Percentiles rank a stretch among this genome's conserved stretches.
Evolutionary conservation across 1,140 invertebrate species (phyloP).

Genomic region (Aphelinus atriplicis): DNA sequence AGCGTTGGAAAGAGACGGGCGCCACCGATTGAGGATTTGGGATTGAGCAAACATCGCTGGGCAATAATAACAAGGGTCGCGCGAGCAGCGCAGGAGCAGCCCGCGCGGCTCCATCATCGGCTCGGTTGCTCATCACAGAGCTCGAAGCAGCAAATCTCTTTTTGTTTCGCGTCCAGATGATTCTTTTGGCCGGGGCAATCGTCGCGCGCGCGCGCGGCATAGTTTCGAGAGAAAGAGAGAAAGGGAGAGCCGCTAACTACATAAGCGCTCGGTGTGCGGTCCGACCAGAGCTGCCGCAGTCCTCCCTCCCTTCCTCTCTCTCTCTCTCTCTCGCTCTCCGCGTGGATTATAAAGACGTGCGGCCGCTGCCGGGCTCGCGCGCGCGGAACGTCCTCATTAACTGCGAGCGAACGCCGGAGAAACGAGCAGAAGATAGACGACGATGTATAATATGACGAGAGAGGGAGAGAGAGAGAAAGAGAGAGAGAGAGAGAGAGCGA

Average conservation of each 20-base stretch:
- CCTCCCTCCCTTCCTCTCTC: neutral
- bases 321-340: too few species aligned
- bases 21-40: too few species aligned
- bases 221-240: neutral
- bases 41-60: too few species aligned
- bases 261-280: too few species aligned
- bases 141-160: too few species aligned
- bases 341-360: slow-evolving; percentile 19
- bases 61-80: too few species aligned
- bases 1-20: too few species aligned
- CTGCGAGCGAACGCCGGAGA: slow-evolving; percentile 12
- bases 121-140: too few species aligned
- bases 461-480: slow-evolving; percentile 40
- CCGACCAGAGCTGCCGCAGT: too few species aligned
- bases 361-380: slow-evolving; percentile 7
- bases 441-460: slow-evolving; percentile 10
- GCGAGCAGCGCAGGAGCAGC: too few species aligned
- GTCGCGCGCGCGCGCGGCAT: slow-evolving; percentile 11
- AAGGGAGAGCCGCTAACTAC: neutral
- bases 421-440: slow-evolving; percentile 22
- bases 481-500: slow-evolving; percentile 36
- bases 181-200: slow-evolving; percentile 29
- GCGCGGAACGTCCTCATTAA: neutral
- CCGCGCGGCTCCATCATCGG: too few species aligned
- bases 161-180: too few species aligned